These are phyloP conservation scores for Dryococelus australis DNA, from an alignment of 2,888 invertebrate genomes.

Conservation along the genomic window DNA sequence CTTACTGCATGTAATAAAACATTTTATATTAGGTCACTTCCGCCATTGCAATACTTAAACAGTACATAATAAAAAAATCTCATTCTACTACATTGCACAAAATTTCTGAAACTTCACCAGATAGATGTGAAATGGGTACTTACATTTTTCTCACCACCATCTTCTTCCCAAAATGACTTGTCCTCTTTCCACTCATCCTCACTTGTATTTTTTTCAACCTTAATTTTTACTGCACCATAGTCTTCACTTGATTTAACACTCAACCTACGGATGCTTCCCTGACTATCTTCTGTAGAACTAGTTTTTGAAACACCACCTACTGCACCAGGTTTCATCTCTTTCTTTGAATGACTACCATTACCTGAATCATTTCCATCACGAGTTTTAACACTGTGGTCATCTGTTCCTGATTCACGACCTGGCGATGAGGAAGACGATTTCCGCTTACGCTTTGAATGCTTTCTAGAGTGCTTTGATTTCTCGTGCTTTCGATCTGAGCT, in stretches of 20 bases:
- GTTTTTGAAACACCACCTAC: neutral
- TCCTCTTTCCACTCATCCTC: constrained; percentile 40
- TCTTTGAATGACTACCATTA: neutral
- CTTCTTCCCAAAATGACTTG: constrained; percentile 39
- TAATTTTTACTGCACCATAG: constrained; percentile 39
- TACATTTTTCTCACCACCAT: constrained; percentile 30
- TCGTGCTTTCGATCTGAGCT: constrained; percentile 68
- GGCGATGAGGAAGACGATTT: constrained; percentile 64
- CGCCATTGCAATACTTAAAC: no score
- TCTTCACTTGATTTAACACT: constrained; percentile 49
- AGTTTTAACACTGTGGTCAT: constrained; percentile 47
- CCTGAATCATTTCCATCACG: constrained; percentile 32
- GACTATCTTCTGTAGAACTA: neutral
- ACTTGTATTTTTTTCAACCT: neutral
- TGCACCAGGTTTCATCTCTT: neutral
- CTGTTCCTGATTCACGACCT: constrained; percentile 62
- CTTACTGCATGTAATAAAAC: no score
- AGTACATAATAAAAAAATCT: no score
- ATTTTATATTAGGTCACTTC: no score
- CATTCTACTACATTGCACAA: no score
- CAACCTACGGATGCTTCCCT: neutral
- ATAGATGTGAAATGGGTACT: neutral
- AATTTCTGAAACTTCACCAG: neutral
- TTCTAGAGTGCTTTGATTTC: constrained; percentile 45
- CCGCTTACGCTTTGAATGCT: constrained; percentile 61